A percentile compares a stretch with the other conserved stretches of the same genome.
These are phyloP conservation scores for Drosophila stalkeri DNA, from an alignment of 2,888 invertebrate species.

Conservation along the genomic window DNA sequence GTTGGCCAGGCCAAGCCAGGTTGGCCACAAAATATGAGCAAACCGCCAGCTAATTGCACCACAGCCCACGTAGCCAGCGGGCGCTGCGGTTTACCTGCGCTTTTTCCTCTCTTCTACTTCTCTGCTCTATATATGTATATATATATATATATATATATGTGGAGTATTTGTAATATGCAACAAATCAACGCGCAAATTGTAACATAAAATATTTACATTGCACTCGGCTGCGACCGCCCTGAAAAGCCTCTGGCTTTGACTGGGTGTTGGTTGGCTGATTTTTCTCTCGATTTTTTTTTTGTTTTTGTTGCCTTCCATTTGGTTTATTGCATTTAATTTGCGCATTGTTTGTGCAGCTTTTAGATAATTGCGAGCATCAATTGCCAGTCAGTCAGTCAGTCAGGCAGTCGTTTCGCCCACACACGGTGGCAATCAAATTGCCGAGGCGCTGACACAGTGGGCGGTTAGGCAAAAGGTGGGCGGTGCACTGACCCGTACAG, in stretches of 20 bases:
- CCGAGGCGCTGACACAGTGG: conserved; percentile 63
- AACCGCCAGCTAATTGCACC: conserved; percentile 67
- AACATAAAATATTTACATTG: conserved; percentile 76
- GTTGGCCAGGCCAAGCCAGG: conserved; percentile 3
- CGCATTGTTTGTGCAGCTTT: conserved; percentile 74
- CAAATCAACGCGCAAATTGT: conserved; percentile 78
- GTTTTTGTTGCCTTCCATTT: conserved; percentile 33
- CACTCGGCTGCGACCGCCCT: conserved; percentile 14
- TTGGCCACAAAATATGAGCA: conserved; percentile 59
- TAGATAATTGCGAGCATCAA: conserved; percentile 79
- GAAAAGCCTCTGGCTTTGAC: conserved; percentile 3
- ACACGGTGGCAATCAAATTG: conserved; percentile 72
- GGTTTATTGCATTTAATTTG: conserved; percentile 79
- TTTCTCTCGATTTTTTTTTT: not conserved
- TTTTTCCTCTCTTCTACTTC: not conserved
- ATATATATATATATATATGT: too few relatives aligned
- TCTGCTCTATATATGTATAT: not conserved
- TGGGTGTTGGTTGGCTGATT: conserved; percentile 3
- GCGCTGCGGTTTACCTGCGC: conserved; percentile 46
- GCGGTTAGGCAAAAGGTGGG: conserved; percentile 48
- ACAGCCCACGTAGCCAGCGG: conserved; percentile 70
- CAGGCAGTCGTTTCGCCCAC: conserved; percentile 50
- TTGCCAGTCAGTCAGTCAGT: conserved; percentile 47
- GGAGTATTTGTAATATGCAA: conserved; percentile 68
- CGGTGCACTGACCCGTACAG: conserved; percentile 43